Evolutionary conservation across 2,888 invertebrate species (phyloP), one percentile per base, ranked within the genome.

Genomic region (Harmothoe impar): DNA sequence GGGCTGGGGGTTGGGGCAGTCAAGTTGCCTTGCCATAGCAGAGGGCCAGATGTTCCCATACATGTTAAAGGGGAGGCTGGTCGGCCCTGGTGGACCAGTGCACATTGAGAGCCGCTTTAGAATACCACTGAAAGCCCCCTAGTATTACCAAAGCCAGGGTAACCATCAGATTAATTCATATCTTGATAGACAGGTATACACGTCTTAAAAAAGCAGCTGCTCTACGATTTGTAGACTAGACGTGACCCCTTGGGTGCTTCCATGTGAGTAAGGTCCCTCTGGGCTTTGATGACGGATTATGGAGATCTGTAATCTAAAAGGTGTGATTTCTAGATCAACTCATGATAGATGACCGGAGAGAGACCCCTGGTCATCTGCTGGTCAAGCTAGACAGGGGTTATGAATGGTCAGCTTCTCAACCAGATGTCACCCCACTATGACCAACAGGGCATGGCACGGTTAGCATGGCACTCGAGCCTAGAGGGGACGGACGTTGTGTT

Each of bases 11-110:
- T 23, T 5, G 20, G 81, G 20, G 81, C 35, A 81, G 43, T 81
- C 31, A 77, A 31, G 77, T 77, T 31, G 7, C 25, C 3, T 35
- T 81, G 43, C 43, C 33, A 62, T 62, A 3, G 62, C 62, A 62
- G 62, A 62, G 23, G 43, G 81, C 81, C 81, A 81, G 81, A 81
- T 81, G 81, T 43, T 81, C 81, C 72, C 81, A 43, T 81, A 81
- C 43, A 43, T 81, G 81, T 81, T 81, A 43, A 0, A 35, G 81
- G 35, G 81, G 35, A 43, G 81, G 81, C 81, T 23, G 43, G 33
- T 20, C 35, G 81, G 81, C n/a, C 81, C 33, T 43, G 33, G 20
- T 35, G n/a, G 81, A 20, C 15, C 35, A 33, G 20, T 81, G 25
- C 81, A 81, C 43, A n/a, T 17, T 35, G n/a, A 29, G 72, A 35